phyloP scores from a whole-genome alignment of 2,113 vertebrate genomes.

The Carassius gibelio region DNA sequence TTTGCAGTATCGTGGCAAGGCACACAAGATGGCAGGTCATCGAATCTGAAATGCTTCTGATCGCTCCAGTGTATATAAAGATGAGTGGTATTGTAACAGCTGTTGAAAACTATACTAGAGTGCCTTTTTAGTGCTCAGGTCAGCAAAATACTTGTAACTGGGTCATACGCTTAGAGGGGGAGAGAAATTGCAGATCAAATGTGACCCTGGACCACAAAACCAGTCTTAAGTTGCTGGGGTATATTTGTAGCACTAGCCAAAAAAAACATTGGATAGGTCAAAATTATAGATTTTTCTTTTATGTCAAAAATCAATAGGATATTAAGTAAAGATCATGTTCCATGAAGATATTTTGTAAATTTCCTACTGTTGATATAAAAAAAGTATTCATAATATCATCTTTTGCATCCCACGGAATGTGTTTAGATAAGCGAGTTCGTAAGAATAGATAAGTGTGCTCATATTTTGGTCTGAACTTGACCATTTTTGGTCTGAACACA shows the following conservation, averaged over 20 bases:
- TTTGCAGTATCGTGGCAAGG: neutral
- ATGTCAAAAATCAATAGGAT: too few species aligned
- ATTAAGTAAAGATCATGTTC: too few species aligned
- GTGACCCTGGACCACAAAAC: too few species aligned
- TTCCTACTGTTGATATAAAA: too few species aligned
- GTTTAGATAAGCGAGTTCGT: neutral
- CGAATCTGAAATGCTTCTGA: neutral
- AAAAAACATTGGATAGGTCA: too few species aligned
- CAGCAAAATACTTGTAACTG: neutral
- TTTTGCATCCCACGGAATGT: neutral
- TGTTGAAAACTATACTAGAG: neutral
- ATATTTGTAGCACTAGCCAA: too few species aligned
- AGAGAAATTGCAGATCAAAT: too few species aligned
- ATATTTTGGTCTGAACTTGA: too few species aligned
- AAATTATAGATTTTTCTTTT: too few species aligned
- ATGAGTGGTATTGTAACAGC: neutral
- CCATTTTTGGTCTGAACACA: neutral
- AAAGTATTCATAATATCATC: neutral
- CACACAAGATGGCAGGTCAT: slow-evolving; percentile 14
- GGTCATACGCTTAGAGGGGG: too few species aligned
- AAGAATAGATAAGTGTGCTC: neutral
- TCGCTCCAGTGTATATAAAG: neutral
- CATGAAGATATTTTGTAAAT: too few species aligned
- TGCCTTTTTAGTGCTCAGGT: neutral
- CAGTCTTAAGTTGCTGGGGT: too few species aligned